Base-by-base conservation (phyloP, 2,888 invertebrate species). In the Ophion slaviceki region DNA sequence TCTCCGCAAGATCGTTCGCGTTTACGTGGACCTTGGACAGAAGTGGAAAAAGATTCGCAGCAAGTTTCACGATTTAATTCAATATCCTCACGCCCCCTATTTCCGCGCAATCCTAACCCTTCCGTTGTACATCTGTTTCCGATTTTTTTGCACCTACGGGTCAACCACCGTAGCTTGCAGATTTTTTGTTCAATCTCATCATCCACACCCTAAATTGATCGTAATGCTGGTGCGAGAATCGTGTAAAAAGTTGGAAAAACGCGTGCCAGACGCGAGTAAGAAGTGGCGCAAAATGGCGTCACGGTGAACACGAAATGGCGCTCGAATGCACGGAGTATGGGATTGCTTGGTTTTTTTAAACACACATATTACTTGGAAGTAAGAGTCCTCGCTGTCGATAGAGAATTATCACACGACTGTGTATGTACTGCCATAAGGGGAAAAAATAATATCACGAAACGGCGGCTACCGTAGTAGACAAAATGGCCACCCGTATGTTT, bases 11-110 rank as follows among this genome's bases (percentile, higher is more conserved):
- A 47, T 70, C 53, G 45, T 36, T 76, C 70, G 78, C 66, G 24
- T 80, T 71, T 53, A 59, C 66, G 66, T 24, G 66, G 87, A 86
- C 88, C 88, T 88, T 87, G 87, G 87, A 86, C 86, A 84, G 84
- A 87, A 84, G 76, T 82, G 85, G 88, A 86, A 87, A 83, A 75
- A 86, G 61, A 82, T 82, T 86, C 85, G 47, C 70, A 11, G 61
- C 59, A 75, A 61, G 45, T 62, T 74, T 74, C 10, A 36, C 74
- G 61, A 24, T 74, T 74, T 59, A 53, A 74, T 40, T 61, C 64
- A 75, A 75, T 75, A 75, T 64, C 20, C 20, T 79, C 77, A 62
- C n/a, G 24, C 28, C 64, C 47, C 11, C 14, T 11, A 8, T 14
- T 47, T 10, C 47, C 64, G 45, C 11, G 40, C 61, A 40, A 61